Conservation (phyloP, 2,113 vertebrate species). For the Cnemophilus loriae region DNA sequence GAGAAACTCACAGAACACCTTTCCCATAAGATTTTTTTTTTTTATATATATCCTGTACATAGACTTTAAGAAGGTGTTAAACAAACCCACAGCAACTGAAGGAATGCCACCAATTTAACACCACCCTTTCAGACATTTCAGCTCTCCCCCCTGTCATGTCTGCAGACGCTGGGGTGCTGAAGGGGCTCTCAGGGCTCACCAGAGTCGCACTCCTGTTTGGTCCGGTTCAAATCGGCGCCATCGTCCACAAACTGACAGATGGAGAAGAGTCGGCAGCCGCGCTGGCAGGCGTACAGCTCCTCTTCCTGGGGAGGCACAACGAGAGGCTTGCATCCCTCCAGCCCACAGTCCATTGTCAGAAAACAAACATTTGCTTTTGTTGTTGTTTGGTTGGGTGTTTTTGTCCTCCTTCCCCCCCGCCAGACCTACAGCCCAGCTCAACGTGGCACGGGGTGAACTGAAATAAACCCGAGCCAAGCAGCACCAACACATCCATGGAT, state of each 20-base stretch:
- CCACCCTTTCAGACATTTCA: accelerated
- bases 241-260: slow-evolving; percentile 97
- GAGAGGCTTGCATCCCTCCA: slow-evolving; percentile 32
- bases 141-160: not conserved
- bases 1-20: not conserved
- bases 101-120: not conserved
- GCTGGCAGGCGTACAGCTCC: slow-evolving; percentile 91
- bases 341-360: not conserved
- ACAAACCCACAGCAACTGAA: not conserved
- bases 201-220: slow-evolving; percentile 90
- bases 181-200: slow-evolving; percentile 73
- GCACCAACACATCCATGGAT: not conserved
- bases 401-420: not conserved
- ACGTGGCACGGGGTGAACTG: not conserved
- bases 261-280: slow-evolving; percentile 95
- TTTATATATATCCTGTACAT: too few species aligned
- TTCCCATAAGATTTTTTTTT: not conserved
- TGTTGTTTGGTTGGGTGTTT: not conserved
- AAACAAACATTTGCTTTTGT: not conserved
- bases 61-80: not conserved
- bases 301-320: slow-evolving; percentile 81
- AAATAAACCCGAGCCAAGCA: not conserved
- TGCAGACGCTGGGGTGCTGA: not conserved
- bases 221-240: slow-evolving; percentile 87
- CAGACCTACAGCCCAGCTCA: not conserved